phyloP scores from a whole-genome alignment of 1,140 invertebrate species.

The Cydia strobilella region DNA sequence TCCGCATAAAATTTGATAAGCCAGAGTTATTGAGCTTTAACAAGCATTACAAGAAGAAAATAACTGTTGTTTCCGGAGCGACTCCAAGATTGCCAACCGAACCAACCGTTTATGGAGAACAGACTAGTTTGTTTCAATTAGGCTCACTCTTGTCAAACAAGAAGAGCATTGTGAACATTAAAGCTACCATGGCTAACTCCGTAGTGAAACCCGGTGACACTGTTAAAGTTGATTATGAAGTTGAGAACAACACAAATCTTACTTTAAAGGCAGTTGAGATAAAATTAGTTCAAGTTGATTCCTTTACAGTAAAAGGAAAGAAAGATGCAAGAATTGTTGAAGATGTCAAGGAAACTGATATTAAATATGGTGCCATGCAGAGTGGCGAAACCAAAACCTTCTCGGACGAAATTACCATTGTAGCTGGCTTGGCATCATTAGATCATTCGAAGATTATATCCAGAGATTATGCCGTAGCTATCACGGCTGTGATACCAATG shows the following conservation, averaged over 20 bases:
- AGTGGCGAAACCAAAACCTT: slow-evolving; percentile 23
- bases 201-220: slow-evolving; percentile 22
- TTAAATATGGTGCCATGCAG: slow-evolving; percentile 32
- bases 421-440: background rate
- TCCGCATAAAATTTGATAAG: slow-evolving; percentile 29
- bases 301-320: slow-evolving; percentile 11
- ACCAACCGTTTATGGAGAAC: slow-evolving; percentile 29
- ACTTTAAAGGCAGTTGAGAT: slow-evolving; percentile 29
- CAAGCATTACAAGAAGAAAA: slow-evolving; percentile 34
- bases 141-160: background rate
- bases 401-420: slow-evolving; percentile 19
- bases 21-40: slow-evolving; percentile 14
- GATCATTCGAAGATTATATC: slow-evolving; percentile 25
- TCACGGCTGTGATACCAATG: slow-evolving; percentile 25
- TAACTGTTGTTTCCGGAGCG: slow-evolving; percentile 27
- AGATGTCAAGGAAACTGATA: slow-evolving; percentile 32
- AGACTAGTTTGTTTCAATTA: slow-evolving; percentile 29
- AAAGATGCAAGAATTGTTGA: background rate
- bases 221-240: slow-evolving; percentile 32
- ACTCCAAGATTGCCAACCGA: slow-evolving; percentile 25
- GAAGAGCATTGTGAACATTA: slow-evolving; percentile 31
- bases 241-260: slow-evolving; percentile 27
- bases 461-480: slow-evolving; percentile 32
- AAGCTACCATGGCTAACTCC: slow-evolving; percentile 32
- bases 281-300: slow-evolving; percentile 31